Percentiles rank a stretch among this genome's conserved stretches.
These are phyloP conservation scores for Phylloscopus whistleri DNA, from an alignment of 2,113 vertebrate species.

Conservation along the genomic window DNA sequence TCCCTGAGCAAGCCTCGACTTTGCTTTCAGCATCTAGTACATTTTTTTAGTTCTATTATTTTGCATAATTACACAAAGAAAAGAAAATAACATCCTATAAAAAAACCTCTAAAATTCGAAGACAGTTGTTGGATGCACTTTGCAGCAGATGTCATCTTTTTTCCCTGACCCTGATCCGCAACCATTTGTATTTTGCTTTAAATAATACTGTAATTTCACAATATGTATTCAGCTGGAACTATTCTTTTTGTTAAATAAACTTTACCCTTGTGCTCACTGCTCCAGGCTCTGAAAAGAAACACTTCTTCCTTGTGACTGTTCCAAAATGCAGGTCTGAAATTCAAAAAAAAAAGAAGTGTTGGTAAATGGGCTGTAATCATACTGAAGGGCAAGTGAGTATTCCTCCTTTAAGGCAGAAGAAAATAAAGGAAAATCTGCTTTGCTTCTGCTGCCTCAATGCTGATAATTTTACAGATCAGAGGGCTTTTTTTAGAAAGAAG, in stretches of 20 bases:
- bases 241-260: slow-evolving; percentile 68
- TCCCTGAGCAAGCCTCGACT: background rate
- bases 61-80: background rate
- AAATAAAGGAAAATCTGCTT: background rate
- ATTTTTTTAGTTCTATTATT: background rate
- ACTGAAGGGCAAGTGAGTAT: slow-evolving; percentile 1
- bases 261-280: slow-evolving; percentile 31
- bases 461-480: background rate
- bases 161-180: slow-evolving; percentile 1
- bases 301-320: slow-evolving; percentile 11
- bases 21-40: background rate
- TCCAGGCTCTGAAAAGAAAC: slow-evolving; percentile 13
- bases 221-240: slow-evolving; percentile 54
- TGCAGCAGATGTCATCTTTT: slow-evolving; percentile 1
- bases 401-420: background rate
- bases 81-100: background rate
- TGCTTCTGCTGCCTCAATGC: background rate
- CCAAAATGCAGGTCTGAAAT: slow-evolving; percentile 45
- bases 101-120: background rate
- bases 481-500: background rate
- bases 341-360: background rate
- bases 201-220: slow-evolving; percentile 49
- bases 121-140: background rate
- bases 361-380: slow-evolving; percentile 23
- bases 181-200: slow-evolving; percentile 34